Base-by-base conservation (phyloP, 2,797 vertebrate species). In the Danio jaintianensis region DNA sequence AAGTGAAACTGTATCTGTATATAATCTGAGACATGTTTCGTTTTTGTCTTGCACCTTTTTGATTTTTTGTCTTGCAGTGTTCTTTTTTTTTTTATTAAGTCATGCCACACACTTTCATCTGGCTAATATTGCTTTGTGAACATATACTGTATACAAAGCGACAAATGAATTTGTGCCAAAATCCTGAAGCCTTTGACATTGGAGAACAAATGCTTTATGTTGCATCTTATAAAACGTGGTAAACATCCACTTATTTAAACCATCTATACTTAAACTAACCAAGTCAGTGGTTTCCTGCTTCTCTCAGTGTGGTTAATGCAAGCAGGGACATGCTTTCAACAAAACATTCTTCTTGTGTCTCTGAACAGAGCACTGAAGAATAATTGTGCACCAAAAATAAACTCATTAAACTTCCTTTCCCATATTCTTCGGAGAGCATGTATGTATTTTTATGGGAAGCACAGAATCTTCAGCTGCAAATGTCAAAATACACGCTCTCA, bases 361-460 rank as follows among this genome's bases (percentile, higher is more conserved):
- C 29, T 29, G 12, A 40, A 40, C 11, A 16, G 36, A 68, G 43
- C 36, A 20, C 9, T 16, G 5, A 69, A 29, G 16, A 55, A 29
- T n/a, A 52, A 58, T 43, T 16, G 4, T 72, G 58, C 59, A 50
- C 47, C 3, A 36, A 66, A 82, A 56, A 70, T 82, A 58, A 71
- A 71, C 29, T 40, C 47, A 62, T 47, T 78, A 36, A 13, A 56
- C 8, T 75, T 68, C 53, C 13, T 53, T 52, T 69, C 10, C 29
- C 62, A 68, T 59, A 11, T 38, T 64, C 11, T 58, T 62, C 7
- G 20, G 22, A 55, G 10, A 45, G 1, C 20, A 13, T 47, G 40
- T 13, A 10, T 16, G 43, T 20, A 58, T 66, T n/a, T 67, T 53
- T 36, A 20, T 29, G 22, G 13, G 38, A 20, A 42, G 15, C 3